Evolutionary conservation across 2,888 invertebrate genomes (phyloP), one percentile per base, ranked within the genome.

Genomic region (Scaptomyza parva): DNA sequence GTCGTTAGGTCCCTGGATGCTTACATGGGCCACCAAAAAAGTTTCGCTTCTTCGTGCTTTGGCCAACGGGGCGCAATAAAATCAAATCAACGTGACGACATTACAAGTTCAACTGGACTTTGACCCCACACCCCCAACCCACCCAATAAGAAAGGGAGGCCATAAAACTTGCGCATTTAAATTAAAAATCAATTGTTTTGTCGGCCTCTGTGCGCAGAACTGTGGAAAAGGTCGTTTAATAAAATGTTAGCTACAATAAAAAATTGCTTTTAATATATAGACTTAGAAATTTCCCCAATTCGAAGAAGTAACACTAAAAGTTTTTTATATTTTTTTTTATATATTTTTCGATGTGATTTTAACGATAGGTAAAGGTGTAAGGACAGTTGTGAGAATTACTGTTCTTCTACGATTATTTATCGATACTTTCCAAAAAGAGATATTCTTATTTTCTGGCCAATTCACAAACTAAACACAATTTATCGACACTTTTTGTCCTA

Each of bases 81-180:
- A 87, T 87, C 76, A 87, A 83, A 83, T 83, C 82, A 83, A 78
- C 87, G 87, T 87, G 85, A 84, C 87, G 86, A 83, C 76, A 81
- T 79, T 79, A 70, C 70, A 72, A 37, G 41, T 52, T 58, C 37
- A 26, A 54, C 64, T 53, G 71, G 52, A 65, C 64, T 41, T 55
- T 37, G 26, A n/a, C n/a, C 9, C 18, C 11, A 9, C n/a, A n/a
- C 22, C 11, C n/a, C 17, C 9, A 17, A 6, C 37, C 28, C 2
- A 24, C n/a, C 11, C 24, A 8, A 1, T 22, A 43, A 20, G 43
- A 18, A 4, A 17, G 37, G 57, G 28, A 47, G 71, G 57, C 47
- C 77, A 87, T 83, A 85, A 83, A 83, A 83, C 55, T 51, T 54
- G 65, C 62, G 74, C 69, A 76, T 82, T 79, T 85, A 83, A 86